Base-by-base conservation (phyloP, 2,113 vertebrate genomes). In the Greenwoodochromis staneri region DNA sequence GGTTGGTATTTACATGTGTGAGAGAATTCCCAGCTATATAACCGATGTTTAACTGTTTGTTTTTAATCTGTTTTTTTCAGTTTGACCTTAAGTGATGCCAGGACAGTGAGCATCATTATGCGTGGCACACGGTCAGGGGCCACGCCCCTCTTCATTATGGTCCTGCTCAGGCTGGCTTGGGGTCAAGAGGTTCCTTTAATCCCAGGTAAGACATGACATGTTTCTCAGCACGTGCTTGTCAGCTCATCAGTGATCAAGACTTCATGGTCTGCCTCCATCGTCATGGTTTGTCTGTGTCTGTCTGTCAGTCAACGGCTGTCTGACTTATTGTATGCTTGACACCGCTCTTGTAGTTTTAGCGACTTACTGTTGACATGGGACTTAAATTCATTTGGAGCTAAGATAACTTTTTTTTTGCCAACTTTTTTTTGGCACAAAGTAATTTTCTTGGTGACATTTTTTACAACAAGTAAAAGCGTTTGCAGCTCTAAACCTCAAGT, bases 41-140 rank as follows among this genome's bases (percentile, higher is more conserved):
- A 66, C 10, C 5, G 5, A 1, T 8, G 6, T 83, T 27, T 47
- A 38, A 49, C 29, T 11, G 2, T 55, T 83, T 85, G 2, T 83
- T 80, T 82, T 31, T 82, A 5, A 5, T 78, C 19, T 91, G n/a
- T 73, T 29, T n/a, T 17, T n/a, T 34, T 2, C 91, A 96, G 91
- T 91, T 85, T 84, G 85, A 88, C 34, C 10, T 21, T 82, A 27
- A 97, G 98, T 97, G 97, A 99, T 98, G 98, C 97, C 96, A 97
- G 96, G 92, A 96, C 96, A 96, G 95, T 97, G 95, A 96, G 82
- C 92, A 91, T 38, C 91, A 97, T 94, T 93, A 99, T 97, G 97
- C 89, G 54, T 93, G 86, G 97, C 97, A 96, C 95, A 95, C 97
- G 97, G 97, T 97, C 96, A 92, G 93, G 96, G 94, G 95, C 96